Percentiles rank a stretch among this genome's conserved stretches.
These are phyloP conservation scores for Varanus komodoensis DNA, from an alignment of 2,113 vertebrate species.

Conservation along the genomic window DNA sequence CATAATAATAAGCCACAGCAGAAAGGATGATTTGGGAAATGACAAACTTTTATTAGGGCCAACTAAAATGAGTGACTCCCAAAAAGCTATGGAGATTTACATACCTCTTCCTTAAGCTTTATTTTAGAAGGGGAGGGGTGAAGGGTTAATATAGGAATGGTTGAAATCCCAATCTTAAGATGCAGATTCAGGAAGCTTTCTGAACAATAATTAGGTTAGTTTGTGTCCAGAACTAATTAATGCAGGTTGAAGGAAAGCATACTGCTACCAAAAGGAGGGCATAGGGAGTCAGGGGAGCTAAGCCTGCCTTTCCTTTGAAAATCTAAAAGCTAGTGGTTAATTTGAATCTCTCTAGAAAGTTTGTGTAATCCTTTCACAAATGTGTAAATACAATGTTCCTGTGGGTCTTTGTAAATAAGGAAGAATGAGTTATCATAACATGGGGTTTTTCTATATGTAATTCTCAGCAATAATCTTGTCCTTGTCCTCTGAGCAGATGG, in stretches of 20 bases:
- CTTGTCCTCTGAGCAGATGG: slow-evolving; percentile 78
- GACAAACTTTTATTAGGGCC: not conserved
- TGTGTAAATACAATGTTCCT: slow-evolving; percentile 71
- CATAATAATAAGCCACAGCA: too few species aligned
- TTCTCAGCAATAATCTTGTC: slow-evolving; percentile 80
- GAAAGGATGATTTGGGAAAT: too few species aligned
- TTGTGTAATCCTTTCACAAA: slow-evolving; percentile 79
- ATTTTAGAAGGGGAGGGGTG: not conserved
- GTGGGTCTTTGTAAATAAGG: slow-evolving; percentile 73
- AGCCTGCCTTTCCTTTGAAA: slow-evolving; percentile 3
- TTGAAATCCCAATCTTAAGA: not conserved
- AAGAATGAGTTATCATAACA: slow-evolving; percentile 74
- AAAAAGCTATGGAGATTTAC: not conserved
- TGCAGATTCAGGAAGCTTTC: not conserved
- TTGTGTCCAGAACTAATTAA: not conserved
- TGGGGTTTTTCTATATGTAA: slow-evolving; percentile 69
- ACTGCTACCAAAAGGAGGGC: not conserved
- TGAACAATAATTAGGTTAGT: not conserved
- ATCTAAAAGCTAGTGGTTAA: slow-evolving; percentile 11
- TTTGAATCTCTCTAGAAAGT: slow-evolving; percentile 1
- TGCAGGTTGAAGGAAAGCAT: not conserved
- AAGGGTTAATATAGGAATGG: not conserved
- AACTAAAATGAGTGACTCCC: not conserved
- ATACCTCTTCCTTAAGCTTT: not conserved
- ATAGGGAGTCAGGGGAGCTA: not conserved